phyloP scores from a whole-genome alignment of 1,140 invertebrate genomes.

The Medauroidea extradentata region DNA sequence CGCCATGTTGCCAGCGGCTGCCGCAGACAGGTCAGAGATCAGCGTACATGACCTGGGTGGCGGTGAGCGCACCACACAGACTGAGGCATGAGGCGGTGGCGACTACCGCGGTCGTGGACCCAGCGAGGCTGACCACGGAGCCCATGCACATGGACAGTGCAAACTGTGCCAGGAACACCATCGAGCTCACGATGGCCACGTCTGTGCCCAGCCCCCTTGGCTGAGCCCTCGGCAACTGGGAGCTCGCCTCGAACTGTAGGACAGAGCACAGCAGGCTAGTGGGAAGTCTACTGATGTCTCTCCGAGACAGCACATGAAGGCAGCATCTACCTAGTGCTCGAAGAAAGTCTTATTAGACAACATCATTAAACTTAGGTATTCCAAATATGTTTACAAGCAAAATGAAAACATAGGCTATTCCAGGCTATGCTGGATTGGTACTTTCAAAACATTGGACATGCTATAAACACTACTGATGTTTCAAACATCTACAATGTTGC shows the following conservation, averaged over 20 bases:
- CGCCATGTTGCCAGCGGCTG: too few relatives aligned
- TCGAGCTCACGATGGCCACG: constrained; percentile 87
- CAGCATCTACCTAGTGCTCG: too few relatives aligned
- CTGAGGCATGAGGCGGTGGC: constrained; percentile 75
- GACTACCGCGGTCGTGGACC: constrained; percentile 84
- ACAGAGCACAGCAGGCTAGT: neutral
- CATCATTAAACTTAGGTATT: too few relatives aligned
- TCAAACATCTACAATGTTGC: too few relatives aligned
- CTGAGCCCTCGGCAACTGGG: constrained; percentile 44
- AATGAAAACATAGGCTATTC: too few relatives aligned
- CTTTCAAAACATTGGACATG: too few relatives aligned
- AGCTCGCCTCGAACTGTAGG: constrained; percentile 58
- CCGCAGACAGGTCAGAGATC: constrained; percentile 64
- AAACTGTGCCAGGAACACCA: constrained; percentile 94
- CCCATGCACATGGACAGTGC: constrained; percentile 83
- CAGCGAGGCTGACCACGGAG: constrained; percentile 65
- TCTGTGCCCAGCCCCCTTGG: constrained; percentile 88
- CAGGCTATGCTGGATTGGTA: too few relatives aligned
- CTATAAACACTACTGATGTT: too few relatives aligned
- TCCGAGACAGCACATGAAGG: too few relatives aligned
- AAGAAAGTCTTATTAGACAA: too few relatives aligned
- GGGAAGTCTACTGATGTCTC: too few relatives aligned
- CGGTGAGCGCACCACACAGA: constrained; percentile 75
- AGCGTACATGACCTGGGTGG: constrained; percentile 83
- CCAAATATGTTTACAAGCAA: too few relatives aligned